Evolutionary conservation across 2,888 invertebrate species (phyloP).

Genomic region (Eremobia ochroleuca): DNA sequence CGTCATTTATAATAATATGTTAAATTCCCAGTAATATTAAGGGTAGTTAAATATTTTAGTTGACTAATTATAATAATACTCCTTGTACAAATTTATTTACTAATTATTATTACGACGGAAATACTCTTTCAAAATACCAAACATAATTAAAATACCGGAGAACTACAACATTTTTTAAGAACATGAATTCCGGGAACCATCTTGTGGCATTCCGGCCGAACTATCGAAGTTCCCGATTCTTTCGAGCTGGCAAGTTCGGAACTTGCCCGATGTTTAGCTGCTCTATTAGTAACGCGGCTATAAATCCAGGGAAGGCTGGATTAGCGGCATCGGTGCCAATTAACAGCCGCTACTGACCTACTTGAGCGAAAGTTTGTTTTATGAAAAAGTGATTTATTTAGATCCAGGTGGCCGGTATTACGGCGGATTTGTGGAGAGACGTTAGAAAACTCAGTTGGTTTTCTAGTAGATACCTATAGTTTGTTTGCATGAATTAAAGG

Average conservation of each 20-base stretch:
- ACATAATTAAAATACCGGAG: conserved; percentile 18
- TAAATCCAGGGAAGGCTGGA: conserved; percentile 54
- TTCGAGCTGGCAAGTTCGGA: conserved; percentile 36
- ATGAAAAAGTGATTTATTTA: conserved; percentile 53
- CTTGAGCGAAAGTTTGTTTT: conserved; percentile 57
- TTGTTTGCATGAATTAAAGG: neutral
- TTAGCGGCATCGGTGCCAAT: conserved; percentile 63
- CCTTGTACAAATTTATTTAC: neutral
- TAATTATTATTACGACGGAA: conserved; percentile 8
- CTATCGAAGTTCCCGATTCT: conserved; percentile 59
- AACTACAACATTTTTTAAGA: conserved; percentile 23
- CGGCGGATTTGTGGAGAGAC: neutral
- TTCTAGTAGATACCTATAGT: neutral
- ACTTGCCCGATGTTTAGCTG: conserved; percentile 60
- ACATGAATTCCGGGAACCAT: conserved; percentile 25
- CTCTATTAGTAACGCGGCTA: conserved; percentile 60
- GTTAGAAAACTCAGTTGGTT: neutral
- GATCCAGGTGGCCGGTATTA: conserved; percentile 13
- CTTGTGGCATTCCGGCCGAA: conserved; percentile 18
- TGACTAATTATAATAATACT: neutral
- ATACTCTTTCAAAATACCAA: conserved; percentile 20
- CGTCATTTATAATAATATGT: no score
- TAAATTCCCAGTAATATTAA: conserved; percentile 1
- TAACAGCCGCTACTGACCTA: conserved; percentile 52
- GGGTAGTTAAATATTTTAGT: neutral